Evolutionary conservation across 2,888 invertebrate species (phyloP).

Genomic region (Stenoptilia bipunctidactyla): DNA sequence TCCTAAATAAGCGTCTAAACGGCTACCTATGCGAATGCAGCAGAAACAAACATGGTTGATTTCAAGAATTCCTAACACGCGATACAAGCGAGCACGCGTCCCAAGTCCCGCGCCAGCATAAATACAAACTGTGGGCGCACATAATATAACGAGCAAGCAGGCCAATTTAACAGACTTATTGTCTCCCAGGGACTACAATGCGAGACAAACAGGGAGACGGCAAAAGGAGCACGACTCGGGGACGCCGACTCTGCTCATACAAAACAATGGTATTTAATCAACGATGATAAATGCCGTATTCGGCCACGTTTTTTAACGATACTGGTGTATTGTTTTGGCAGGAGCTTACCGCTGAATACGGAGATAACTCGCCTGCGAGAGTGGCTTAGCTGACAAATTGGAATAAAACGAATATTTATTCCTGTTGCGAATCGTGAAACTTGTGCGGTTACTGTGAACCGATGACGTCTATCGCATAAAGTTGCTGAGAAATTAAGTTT

Average conservation of each 20-base stretch:
- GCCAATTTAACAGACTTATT: constrained; percentile 72
- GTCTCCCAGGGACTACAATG: constrained; percentile 63
- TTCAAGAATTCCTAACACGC: too few species aligned
- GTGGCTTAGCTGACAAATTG: constrained; percentile 71
- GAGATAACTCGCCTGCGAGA: constrained; percentile 66
- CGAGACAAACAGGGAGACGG: constrained; percentile 47
- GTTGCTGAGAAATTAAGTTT: neutral
- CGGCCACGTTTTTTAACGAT: constrained; percentile 69
- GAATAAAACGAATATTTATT: constrained; percentile 71
- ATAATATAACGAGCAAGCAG: constrained; percentile 53
- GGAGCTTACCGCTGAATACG: constrained; percentile 65
- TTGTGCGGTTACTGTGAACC: neutral
- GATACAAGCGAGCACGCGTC: too few species aligned
- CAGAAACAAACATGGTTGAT: too few species aligned
- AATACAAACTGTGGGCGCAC: constrained; percentile 32
- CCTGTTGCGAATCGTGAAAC: constrained; percentile 29
- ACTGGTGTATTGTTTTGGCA: constrained; percentile 68
- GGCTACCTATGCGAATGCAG: too few species aligned
- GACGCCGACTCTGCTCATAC: constrained; percentile 61
- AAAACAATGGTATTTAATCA: constrained; percentile 72
- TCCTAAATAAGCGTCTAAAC: too few species aligned
- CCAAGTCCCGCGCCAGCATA: constrained; percentile 22
- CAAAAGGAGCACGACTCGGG: constrained; percentile 55
- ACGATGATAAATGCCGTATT: constrained; percentile 70
- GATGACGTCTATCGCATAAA: neutral